Evolutionary conservation across 1,140 invertebrate species (phyloP).

Genomic region (Brachionus rubens): DNA sequence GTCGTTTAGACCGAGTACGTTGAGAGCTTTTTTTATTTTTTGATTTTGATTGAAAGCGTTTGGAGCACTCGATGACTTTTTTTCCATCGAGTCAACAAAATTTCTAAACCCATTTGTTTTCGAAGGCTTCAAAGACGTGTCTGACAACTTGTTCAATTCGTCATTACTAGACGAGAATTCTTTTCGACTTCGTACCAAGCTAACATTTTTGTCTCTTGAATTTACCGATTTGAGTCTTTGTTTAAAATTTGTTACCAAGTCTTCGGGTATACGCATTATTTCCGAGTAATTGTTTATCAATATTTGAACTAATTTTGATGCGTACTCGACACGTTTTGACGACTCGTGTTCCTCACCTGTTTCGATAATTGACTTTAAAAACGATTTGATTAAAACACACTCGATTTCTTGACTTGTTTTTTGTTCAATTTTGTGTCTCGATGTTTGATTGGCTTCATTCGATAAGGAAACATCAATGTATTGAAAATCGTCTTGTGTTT

Average conservation of each 20-base stretch:
- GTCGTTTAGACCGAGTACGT: conserved; percentile 23
- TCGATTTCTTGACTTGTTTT: not conserved
- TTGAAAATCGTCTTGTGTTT: not conserved
- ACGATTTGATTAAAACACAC: not conserved
- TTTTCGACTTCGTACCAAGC: not conserved
- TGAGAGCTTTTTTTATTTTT: conserved; percentile 42
- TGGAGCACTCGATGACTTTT: not conserved
- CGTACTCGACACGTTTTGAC: not conserved
- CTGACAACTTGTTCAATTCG: not conserved
- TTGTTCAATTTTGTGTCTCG: not conserved
- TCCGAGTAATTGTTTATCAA: conserved; percentile 44
- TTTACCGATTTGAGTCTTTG: not conserved
- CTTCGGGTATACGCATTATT: conserved; percentile 36
- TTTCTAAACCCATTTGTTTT: not conserved
- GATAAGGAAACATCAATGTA: not conserved
- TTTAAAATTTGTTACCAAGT: conserved; percentile 23
- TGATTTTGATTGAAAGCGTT: not conserved
- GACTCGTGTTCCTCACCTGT: too few relatives aligned
- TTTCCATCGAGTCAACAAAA: not conserved
- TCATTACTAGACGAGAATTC: not conserved
- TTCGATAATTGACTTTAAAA: not conserved
- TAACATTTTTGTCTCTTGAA: not conserved
- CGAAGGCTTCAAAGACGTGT: too few relatives aligned
- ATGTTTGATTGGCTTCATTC: not conserved
- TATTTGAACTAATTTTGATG: conserved; percentile 9